Base-by-base conservation (phyloP, 2,888 invertebrate species). In the Callyntrura guangdongensis region DNA sequence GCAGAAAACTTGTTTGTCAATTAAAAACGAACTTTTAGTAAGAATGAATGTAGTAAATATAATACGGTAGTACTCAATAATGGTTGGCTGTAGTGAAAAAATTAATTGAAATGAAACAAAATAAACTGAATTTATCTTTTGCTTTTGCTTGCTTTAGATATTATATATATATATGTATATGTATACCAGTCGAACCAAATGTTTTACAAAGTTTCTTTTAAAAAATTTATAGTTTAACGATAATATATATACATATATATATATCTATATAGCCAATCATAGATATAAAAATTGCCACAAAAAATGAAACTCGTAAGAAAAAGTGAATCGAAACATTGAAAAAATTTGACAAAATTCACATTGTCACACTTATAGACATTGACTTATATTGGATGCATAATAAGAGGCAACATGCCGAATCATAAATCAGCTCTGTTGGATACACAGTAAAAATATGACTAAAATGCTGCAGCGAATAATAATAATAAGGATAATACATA, bases 361-460 rank as follows among this genome's bases (percentile, higher is more conserved):
- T 91, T 84, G 83, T 87, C 91, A 91, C 91, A 91, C 86, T 91
- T 91, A 91, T 74, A 91, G 86, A 91, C 92, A 92, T 92, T 90
- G 86, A 93, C 89, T 91, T 92, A 90, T 91, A 93, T 92, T 91
- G 93, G 92, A 92, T 93, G 91, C 88, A 94, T 93, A 93, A 93
- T 93, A 93, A 94, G 92, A 93, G 94, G 93, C 94, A 93, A 93
- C 94, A 94, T 94, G 94, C 94, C 93, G 94, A 93, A 93, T 93
- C 92, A 93, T 94, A 94, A 94, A 94, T 93, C 94, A 94, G 94
- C 94, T 94, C 94, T 94, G 94, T 94, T 94, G 93, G 93, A 91
- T 93, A 92, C 92, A 93, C 93, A 92, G 91, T 93, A 93, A 90
- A 90, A 74, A 89, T 89, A 89, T 89, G 89, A 77, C 89, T 89